Evolutionary conservation across 30 jellyfish, hydroid and myxozoan species (phyloP), one percentile per base, ranked within the genome.

Genomic region (Pseudorhiza aurosa): DNA sequence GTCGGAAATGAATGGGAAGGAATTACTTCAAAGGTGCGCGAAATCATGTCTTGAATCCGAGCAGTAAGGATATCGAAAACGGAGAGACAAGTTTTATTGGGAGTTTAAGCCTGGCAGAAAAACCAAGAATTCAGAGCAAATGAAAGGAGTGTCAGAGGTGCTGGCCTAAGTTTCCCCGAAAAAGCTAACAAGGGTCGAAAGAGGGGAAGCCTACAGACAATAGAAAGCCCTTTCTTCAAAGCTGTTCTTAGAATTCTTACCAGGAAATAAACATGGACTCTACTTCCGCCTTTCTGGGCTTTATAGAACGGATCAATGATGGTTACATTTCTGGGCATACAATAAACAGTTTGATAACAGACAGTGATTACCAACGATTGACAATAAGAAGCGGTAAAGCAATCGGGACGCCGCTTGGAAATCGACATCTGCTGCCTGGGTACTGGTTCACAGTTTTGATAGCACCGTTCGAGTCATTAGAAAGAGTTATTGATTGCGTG

Each of bases 361-460:
- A 90, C 55, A 53, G 22, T 40, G 98, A 83, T 6, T 76, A 80
- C 68, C 98, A 84, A 73, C 51, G 77, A 43, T 62, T 90, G 85
- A 85, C 96, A 17, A 59, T 90, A 12, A 90, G 78, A 55, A 73
- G 65, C 50, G 95, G 98, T 4, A 84, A 85, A 77, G 98, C 96
- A 40, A 62, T 73, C 47, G 98, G 98, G 10, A 77, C 87, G 15
- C 98, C 98, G 27, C 74, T 90, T 4, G 98, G 96, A 31, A 90
- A 84, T 50, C 75, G 90, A 0, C 98, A 90, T 58, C 47, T 90
- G 4, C 51, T 90, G 22, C 98, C 98, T 9, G 98, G 98, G 11
- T 90, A 90, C 40, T 90, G 98, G 98, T 90, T 90, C 78, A 75
- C 92, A 29, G 98, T 82, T 0, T 69, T 90, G 58, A 89, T 83